These are phyloP conservation scores for Chrysochloris asiatica DNA, from an alignment of 2,113 vertebrate genomes.

Conservation along the genomic window DNA sequence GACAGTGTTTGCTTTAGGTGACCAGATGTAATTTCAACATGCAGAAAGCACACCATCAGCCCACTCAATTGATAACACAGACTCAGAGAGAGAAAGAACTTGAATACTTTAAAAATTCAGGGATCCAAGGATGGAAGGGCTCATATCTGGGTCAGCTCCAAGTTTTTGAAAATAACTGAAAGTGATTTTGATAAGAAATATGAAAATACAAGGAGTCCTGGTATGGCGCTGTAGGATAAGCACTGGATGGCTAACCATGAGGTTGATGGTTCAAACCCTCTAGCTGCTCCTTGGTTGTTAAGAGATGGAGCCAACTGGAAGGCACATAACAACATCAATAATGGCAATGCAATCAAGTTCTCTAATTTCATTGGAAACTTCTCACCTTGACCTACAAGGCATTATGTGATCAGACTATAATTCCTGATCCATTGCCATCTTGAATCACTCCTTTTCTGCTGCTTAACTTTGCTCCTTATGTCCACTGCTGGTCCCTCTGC, in stretches of 20 bases:
- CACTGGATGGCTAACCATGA: no score
- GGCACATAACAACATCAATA: no score
- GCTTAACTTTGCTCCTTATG: background rate
- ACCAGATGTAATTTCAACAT: background rate
- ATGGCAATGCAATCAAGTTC: no score
- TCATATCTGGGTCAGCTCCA: background rate
- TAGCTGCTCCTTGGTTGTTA: no score
- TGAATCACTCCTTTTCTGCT: background rate
- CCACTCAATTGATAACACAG: background rate
- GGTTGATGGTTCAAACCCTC: no score
- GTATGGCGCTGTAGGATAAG: no score
- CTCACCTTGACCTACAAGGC: background rate
- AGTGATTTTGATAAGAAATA: background rate
- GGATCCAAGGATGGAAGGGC: background rate
- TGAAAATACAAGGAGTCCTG: background rate
- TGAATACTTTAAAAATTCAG: background rate
- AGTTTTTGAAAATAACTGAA: background rate
- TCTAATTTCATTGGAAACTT: background rate
- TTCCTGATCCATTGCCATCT: background rate
- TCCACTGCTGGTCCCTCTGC: background rate
- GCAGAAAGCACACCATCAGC: background rate
- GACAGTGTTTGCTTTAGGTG: background rate
- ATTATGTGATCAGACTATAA: background rate
- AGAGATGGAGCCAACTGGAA: no score
- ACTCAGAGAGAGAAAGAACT: background rate